Percentiles rank a stretch among this genome's conserved stretches.
phyloP scores from a whole-genome alignment of 2,113 vertebrate genomes.

The Ptilonorhynchus violaceus region DNA sequence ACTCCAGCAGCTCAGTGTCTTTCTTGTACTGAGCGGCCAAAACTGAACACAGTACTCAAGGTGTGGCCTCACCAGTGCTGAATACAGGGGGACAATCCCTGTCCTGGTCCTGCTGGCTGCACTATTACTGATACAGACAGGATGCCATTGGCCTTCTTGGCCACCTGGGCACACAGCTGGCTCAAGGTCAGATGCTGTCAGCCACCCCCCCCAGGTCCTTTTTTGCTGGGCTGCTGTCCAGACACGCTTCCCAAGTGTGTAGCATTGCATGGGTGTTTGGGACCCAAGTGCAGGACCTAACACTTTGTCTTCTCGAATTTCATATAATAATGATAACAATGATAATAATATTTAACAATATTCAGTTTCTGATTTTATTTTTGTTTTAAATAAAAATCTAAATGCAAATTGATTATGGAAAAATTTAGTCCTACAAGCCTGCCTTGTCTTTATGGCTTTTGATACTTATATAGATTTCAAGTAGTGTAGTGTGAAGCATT shows the following conservation, averaged over 20 bases:
- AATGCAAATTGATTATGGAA: neutral
- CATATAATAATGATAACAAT: neutral
- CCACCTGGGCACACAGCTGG: neutral
- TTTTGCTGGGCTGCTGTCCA: neutral
- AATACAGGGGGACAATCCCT: neutral
- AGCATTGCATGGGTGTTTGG: neutral
- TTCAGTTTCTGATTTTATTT: neutral
- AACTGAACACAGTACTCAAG: neutral
- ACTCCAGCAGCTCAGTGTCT: neutral
- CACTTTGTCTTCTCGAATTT: neutral
- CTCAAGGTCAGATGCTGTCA: neutral
- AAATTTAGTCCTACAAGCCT: neutral
- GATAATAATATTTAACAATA: neutral
- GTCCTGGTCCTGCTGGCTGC: neutral
- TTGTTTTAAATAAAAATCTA: neutral
- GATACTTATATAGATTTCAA: neutral
- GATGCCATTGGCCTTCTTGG: neutral
- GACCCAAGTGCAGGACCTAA: neutral
- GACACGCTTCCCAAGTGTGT: neutral
- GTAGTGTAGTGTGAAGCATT: neutral
- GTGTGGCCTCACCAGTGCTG: neutral
- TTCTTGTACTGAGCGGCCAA: neutral
- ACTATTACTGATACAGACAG: neutral
- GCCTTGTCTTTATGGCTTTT: neutral
- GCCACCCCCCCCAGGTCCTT: neutral